Conservation (phyloP, 2,888 invertebrate species). For the Ophion costatus region DNA sequence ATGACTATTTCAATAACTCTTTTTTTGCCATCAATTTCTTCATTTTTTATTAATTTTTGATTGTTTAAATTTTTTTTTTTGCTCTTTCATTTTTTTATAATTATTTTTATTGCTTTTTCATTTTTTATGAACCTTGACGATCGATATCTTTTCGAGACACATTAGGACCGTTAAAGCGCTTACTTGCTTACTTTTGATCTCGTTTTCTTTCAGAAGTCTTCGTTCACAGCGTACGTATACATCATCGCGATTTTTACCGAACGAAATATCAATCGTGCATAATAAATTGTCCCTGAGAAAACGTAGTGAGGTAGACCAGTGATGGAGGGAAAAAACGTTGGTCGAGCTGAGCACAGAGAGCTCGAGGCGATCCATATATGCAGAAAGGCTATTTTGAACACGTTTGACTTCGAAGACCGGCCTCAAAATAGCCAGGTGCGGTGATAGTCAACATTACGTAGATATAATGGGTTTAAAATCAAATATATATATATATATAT, state of each 20-base stretch:
- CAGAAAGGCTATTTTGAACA: neutral
- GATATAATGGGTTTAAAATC: neutral
- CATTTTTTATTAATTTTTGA: neutral
- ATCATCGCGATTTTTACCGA: conserved; percentile 18
- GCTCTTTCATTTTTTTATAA: neutral
- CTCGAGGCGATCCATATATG: conserved; percentile 46
- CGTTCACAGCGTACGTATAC: conserved; percentile 3
- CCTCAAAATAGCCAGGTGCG: neutral
- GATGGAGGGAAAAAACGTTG: conserved; percentile 43
- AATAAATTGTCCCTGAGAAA: conserved; percentile 58
- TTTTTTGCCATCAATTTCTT: no score
- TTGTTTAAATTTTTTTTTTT: neutral
- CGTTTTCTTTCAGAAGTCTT: neutral
- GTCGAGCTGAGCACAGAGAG: conserved; percentile 36
- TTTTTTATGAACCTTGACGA: neutral
- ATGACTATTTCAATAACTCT: neutral
- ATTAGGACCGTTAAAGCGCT: neutral
- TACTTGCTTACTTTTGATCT: conserved; percentile 30
- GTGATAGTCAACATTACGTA: neutral
- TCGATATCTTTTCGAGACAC: conserved; percentile 16
- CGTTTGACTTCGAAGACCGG: neutral
- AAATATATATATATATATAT: neutral
- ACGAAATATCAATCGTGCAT: conserved; percentile 56
- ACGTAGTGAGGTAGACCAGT: conserved; percentile 33
- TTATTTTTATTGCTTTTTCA: neutral